Conservation (phyloP, 2,888 invertebrate genomes). For the Drosophila rellima region DNA sequence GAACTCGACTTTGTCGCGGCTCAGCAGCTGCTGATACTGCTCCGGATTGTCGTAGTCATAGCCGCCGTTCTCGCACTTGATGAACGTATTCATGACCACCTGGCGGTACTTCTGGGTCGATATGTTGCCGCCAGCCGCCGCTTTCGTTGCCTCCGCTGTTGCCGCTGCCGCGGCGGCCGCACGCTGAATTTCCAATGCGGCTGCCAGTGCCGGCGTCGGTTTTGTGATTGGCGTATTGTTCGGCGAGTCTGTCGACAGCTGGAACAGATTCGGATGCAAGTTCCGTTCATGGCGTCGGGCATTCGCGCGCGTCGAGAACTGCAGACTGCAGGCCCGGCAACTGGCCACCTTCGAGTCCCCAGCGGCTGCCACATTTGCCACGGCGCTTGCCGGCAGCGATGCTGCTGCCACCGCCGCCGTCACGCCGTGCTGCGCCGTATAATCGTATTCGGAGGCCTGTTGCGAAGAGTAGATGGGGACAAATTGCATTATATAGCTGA, state of each 20-base stretch:
- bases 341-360: constrained; percentile 83
- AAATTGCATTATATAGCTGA: neutral
- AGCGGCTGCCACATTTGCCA: constrained; percentile 74
- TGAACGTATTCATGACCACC: constrained; percentile 81
- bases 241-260: constrained; percentile 71
- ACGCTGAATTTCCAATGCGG: constrained; percentile 80
- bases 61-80: constrained; percentile 78
- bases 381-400: constrained; percentile 64
- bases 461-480: neutral
- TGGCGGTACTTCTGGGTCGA: constrained; percentile 81
- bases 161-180: constrained; percentile 75
- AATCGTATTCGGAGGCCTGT: constrained; percentile 73
- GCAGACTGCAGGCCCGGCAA: constrained; percentile 85
- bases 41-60: constrained; percentile 85
- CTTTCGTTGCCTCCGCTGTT: constrained; percentile 73
- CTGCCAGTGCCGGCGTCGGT: constrained; percentile 81
- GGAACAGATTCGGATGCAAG: constrained; percentile 84
- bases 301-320: constrained; percentile 86
- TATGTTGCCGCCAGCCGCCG: constrained; percentile 72
- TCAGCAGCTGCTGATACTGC: constrained; percentile 84
- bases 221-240: constrained; percentile 79
- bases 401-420: constrained; percentile 70
- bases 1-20: constrained; percentile 84
- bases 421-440: constrained; percentile 68
- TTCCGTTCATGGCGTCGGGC: constrained; percentile 86